Evolutionary conservation across 2,113 vertebrate species (phyloP), one percentile per base, ranked within the genome.

Genomic region (Hyaena hyaena): DNA sequence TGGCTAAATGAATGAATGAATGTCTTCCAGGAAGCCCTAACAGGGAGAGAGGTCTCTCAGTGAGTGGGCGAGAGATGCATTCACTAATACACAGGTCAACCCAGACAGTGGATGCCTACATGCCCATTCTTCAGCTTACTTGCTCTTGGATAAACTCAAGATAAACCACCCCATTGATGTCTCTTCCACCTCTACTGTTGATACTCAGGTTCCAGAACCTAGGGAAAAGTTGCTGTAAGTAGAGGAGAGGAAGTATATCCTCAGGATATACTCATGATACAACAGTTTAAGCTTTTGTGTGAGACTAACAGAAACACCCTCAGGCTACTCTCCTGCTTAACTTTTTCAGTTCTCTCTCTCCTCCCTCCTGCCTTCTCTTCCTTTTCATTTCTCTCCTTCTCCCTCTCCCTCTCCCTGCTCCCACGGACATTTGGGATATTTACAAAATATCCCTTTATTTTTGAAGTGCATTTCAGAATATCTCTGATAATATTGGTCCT

Each of bases 181-280:
- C 28, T 33, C 39, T 66, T 96, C 69, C 65, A 48, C 73, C 31
- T 96, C 21, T 71, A 33, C 19, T 69, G 58, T 33, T 92, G 21
- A 88, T 69, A 48, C 33, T 7, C 19, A 48, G 45, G 15, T 74
- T 92, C 39, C 17, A 55, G 63, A 97, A 83, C 23, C 39, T 83
- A 96, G 48, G 39, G 39, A 82, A 92, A 61, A 45, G 68, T 85
- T 90, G 77, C n/a, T 9, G 19, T 86, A 95, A 50, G 12, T 93
- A 33, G 55, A 71, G 2, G 11, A 69, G 69, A 79, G 48, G 48
- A 96, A 73, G 33, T 35, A 85, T 71, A 92, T 58, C 88, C 45
- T 95, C 80, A 94, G 90, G 43, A 95, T 97, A 92, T 92, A 76
- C 33, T 96, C 74, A 84, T 71, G 48, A 96, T 89, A 90, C 11